phyloP scores from a whole-genome alignment of 2,797 vertebrate genomes.

The Orientallactaga sibirica region DNA sequence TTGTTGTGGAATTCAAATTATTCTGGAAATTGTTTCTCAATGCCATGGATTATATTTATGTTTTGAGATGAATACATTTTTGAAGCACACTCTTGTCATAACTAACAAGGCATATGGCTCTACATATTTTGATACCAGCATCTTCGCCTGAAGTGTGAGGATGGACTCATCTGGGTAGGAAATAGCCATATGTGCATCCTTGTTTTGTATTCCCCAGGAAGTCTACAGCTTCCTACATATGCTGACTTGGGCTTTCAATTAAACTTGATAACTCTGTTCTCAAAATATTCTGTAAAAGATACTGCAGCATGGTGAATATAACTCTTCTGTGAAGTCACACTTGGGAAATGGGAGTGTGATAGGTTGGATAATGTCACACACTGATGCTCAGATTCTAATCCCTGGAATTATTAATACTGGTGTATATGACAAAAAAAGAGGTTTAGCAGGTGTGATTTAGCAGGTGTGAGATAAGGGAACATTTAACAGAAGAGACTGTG shows the following conservation, averaged over 20 bases:
- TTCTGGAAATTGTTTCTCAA: slow-evolving; percentile 40
- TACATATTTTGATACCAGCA: slow-evolving; percentile 49
- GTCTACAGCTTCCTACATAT: not conserved
- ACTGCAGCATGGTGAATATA: not conserved
- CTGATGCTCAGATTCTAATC: not conserved
- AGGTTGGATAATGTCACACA: not conserved
- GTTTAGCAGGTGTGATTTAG: not conserved
- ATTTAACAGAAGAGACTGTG: not conserved
- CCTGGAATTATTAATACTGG: not conserved
- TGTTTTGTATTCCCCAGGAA: not conserved
- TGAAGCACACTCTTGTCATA: slow-evolving; percentile 47
- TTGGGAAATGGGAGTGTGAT: not conserved
- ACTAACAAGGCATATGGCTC: not conserved
- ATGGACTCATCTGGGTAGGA: slow-evolving; percentile 26
- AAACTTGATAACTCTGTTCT: not conserved
- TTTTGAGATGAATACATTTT: slow-evolving; percentile 13
- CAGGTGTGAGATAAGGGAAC: not conserved
- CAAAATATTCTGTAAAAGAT: not conserved
- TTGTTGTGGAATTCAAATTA: not conserved
- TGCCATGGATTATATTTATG: slow-evolving; percentile 32
- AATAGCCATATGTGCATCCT: slow-evolving; percentile 36
- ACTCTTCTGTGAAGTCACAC: not conserved
- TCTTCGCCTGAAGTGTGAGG: slow-evolving; percentile 46
- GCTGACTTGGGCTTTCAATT: not conserved
- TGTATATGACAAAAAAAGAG: not conserved